Base-by-base conservation (phyloP, 1,140 invertebrate species). In the Scaptomyza hsui region DNA sequence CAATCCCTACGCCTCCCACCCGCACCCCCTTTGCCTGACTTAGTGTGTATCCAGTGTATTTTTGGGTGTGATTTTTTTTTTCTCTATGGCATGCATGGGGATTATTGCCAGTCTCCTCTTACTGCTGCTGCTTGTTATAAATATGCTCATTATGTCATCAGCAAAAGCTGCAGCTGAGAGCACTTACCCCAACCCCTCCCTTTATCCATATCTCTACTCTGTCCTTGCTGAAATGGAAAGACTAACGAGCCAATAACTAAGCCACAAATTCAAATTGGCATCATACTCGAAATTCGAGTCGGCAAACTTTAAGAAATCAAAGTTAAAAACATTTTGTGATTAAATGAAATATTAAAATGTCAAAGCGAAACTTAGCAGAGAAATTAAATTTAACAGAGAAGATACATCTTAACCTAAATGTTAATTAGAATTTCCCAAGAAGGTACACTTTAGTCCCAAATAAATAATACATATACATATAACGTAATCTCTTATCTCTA, bases 111-210 rank as follows among this genome's bases (percentile, higher is more conserved):
- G 44, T 49, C 29, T 16, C 16, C 15, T 29, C 37, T 41, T 44
- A 9, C 9, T 12, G 18, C 24, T 24, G 13, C 3, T 39, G 32
- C 18, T 9, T 19, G 24, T 62, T 70, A 63, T 49, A 63, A 63
- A 70, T 70, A 56, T 24, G 44, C 53, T 72, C 69, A 72, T 72
- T 72, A 72, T 72, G 69, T 72, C 69, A 72, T 72, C 69, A 47
- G 37, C 61, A 19, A 51, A 37, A 32, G 35, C 61, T 48, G 57
- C 57, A 60, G 15, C 35, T 13, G 16, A 35, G 26, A 41, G 39
- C 39, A 32, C 12, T 41, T 13, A 5, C 4, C 39, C n/a, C 35
- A 37, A n/a, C 37, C 37, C 16, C 41, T 18, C 6, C 41, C 32
- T 3, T 37, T 12, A 0, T 4, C 1, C 26, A 9, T 9, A 5